phyloP scores from a whole-genome alignment of 92 coral and sea anemone genomes.

The Siderastrea radians region DNA sequence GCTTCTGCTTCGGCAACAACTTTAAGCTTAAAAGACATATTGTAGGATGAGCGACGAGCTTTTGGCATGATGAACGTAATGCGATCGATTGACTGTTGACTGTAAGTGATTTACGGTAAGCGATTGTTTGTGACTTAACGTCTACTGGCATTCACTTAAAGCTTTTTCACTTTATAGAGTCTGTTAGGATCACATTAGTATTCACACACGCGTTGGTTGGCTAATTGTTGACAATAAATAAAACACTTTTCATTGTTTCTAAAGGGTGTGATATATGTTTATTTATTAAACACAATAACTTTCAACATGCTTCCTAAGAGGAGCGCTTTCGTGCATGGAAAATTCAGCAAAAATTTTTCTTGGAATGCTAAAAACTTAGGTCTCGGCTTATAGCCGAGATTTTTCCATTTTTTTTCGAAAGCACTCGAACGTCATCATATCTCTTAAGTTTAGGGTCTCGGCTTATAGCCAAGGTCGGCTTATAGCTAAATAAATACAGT shows the following conservation, averaged over 20 bases:
- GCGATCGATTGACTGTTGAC: neutral
- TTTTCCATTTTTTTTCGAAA: neutral
- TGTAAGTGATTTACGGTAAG: neutral
- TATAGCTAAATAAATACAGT: no score
- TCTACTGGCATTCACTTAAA: slow-evolving; percentile 7
- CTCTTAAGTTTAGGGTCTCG: slow-evolving; percentile 4
- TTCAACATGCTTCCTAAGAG: neutral
- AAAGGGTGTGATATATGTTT: slow-evolving; percentile 8
- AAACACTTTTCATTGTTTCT: slow-evolving; percentile 9
- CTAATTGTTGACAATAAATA: slow-evolving; percentile 23
- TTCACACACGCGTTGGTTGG: slow-evolving; percentile 16
- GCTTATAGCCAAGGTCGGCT: neutral
- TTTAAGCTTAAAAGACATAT: slow-evolving; percentile 14
- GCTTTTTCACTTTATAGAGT: slow-evolving; percentile 5
- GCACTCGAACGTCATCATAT: neutral
- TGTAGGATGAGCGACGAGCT: neutral
- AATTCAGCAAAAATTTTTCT: neutral
- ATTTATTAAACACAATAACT: neutral
- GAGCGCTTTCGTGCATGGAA: neutral
- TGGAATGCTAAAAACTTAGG: neutral
- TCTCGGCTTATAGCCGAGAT: slow-evolving; percentile 10
- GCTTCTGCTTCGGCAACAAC: slow-evolving; percentile 11
- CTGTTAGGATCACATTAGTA: slow-evolving; percentile 5
- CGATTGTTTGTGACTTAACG: slow-evolving; percentile 15
- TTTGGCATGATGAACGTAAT: slow-evolving; percentile 20